A percentile compares a stretch with the other conserved stretches of the same genome.
Evolutionary conservation across 2,113 vertebrate genomes (phyloP).

Genomic region (Ovibos moschatus): DNA sequence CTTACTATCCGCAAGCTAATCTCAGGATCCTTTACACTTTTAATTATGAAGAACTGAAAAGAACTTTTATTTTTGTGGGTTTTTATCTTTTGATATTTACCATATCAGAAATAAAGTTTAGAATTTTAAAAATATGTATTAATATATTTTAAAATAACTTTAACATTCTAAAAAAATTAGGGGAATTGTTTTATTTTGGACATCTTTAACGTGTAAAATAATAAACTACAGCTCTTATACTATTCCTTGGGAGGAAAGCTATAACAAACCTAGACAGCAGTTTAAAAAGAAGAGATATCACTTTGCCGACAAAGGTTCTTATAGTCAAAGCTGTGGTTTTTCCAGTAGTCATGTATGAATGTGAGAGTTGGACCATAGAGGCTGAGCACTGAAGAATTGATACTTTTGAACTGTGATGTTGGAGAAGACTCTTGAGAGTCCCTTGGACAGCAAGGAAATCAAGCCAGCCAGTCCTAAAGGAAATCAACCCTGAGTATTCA

Average conservation of each 20-base stretch:
- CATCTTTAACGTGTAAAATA: not conserved
- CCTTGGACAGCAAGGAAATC: not conserved
- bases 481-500: not conserved
- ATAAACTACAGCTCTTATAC: not conserved
- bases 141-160: not conserved
- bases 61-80: not conserved
- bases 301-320: not conserved
- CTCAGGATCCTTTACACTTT: not conserved
- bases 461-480: not conserved
- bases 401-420: not conserved
- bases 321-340: not conserved
- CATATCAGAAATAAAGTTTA: not conserved
- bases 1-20: not conserved
- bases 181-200: not conserved
- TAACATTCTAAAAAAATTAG: not conserved
- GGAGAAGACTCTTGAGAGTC: not conserved
- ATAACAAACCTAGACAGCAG: not conserved
- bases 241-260: not conserved
- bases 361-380: not conserved
- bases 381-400: not conserved
- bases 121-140: not conserved
- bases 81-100: not conserved
- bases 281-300: not conserved
- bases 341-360: fast-evolving
- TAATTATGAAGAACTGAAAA: not conserved